These are phyloP conservation scores for Erythrocebus patas DNA, from an alignment of 2,113 vertebrate genomes.

Conservation along the genomic window DNA sequence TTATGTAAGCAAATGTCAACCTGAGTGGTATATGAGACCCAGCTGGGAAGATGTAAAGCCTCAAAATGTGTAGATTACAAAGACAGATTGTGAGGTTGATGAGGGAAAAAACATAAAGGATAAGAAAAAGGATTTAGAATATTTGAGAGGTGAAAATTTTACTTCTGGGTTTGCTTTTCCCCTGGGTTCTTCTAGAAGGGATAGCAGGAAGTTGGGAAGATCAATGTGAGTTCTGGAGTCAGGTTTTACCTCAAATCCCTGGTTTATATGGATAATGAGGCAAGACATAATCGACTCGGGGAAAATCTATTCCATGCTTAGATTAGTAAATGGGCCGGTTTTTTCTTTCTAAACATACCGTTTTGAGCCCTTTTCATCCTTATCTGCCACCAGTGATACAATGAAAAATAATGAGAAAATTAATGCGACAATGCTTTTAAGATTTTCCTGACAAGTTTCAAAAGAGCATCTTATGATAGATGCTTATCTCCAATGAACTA, in stretches of 20 bases:
- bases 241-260: not conserved
- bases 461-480: not conserved
- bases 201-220: not conserved
- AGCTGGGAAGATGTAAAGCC: not conserved
- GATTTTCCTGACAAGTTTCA: conserved; percentile 29
- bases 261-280: not conserved
- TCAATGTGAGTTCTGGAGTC: not conserved
- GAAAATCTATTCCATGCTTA: not conserved
- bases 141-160: not conserved
- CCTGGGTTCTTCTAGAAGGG: not conserved
- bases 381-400: not conserved
- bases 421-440: not conserved
- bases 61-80: not conserved
- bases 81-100: not conserved
- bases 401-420: conserved; percentile 26
- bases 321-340: not conserved
- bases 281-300: not conserved
- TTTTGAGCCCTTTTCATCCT: not conserved
- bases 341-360: not conserved
- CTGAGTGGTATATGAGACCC: not conserved
- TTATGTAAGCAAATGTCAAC: not conserved
- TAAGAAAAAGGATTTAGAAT: not conserved
- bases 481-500: not conserved
- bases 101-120: not conserved
- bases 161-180: not conserved